These are phyloP conservation scores for Drosophila birchii DNA, from an alignment of 2,888 invertebrate genomes.

Conservation along the genomic window DNA sequence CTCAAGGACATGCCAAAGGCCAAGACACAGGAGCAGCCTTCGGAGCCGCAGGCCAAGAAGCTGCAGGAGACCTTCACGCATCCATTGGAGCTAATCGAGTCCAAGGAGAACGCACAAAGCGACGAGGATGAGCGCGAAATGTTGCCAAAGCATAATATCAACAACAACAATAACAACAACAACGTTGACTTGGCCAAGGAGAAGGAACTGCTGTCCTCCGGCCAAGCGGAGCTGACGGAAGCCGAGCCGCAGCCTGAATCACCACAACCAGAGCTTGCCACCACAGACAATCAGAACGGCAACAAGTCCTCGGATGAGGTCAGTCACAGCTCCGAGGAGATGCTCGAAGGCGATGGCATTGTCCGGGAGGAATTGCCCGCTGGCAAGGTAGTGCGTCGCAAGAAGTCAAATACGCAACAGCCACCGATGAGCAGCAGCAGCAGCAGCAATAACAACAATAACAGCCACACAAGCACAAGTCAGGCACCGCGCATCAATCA, in stretches of 20 bases:
- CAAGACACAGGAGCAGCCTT: conserved; percentile 49
- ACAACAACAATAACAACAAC: conserved; percentile 56
- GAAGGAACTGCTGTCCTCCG: conserved; percentile 9
- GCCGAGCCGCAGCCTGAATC: background rate
- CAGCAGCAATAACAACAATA: conserved; percentile 37
- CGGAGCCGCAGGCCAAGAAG: conserved; percentile 45
- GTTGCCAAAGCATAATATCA: conserved; percentile 43
- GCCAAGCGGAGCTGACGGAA: conserved; percentile 1
- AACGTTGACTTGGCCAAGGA: conserved; percentile 50
- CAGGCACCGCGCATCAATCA: conserved; percentile 82
- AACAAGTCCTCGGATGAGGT: conserved; percentile 73
- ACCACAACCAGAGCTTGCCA: conserved; percentile 47
- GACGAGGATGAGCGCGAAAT: conserved; percentile 53
- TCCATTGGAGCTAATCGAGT: conserved; percentile 51
- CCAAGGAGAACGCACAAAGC: conserved; percentile 58
- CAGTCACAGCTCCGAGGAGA: conserved; percentile 85
- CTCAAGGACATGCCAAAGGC: conserved; percentile 86
- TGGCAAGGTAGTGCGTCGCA: conserved; percentile 87
- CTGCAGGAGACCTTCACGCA: conserved; percentile 57
- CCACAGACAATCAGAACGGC: conserved; percentile 83
- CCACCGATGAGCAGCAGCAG: conserved; percentile 40
- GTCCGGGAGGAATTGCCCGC: conserved; percentile 89
- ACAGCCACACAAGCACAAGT: conserved; percentile 68
- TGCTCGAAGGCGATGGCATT: conserved; percentile 85
- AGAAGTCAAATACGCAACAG: conserved; percentile 78